Conservation (phyloP, 64 coral and sea anemone genomes). For the Anthopleura sola region DNA sequence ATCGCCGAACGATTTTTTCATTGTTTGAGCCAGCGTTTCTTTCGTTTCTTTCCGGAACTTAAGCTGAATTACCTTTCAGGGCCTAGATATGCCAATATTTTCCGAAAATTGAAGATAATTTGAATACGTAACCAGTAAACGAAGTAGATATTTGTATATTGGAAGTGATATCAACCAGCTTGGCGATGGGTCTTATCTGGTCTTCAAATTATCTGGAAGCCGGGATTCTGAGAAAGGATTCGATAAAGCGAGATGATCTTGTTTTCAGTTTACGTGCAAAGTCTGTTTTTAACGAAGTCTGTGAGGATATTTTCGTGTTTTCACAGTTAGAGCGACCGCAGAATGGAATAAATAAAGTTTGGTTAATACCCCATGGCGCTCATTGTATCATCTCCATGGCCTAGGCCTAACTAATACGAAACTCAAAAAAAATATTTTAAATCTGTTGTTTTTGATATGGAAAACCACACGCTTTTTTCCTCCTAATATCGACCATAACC, state of each 20-base stretch:
- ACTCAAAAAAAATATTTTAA: neutral
- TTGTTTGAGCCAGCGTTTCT: neutral
- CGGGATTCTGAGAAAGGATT: neutral
- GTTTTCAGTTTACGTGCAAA: neutral
- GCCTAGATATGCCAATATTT: neutral
- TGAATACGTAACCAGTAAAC: neutral
- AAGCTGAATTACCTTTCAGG: neutral
- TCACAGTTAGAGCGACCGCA: neutral
- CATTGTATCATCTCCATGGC: neutral
- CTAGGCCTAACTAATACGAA: neutral
- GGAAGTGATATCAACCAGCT: neutral
- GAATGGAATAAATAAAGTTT: slow-evolving; percentile 8
- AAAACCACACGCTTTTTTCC: neutral
- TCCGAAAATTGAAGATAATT: neutral
- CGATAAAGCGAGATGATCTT: neutral
- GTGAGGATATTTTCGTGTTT: neutral
- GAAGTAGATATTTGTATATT: neutral
- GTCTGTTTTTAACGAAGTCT: neutral
- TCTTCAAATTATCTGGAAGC: neutral
- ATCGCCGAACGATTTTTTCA: neutral
- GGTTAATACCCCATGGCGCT: neutral
- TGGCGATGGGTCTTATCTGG: neutral
- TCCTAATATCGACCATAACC: neutral
- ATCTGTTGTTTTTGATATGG: neutral
- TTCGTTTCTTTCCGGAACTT: neutral